These are phyloP conservation scores for Synergus gifuensis DNA, from an alignment of 2,888 invertebrate genomes.

Conservation along the genomic window DNA sequence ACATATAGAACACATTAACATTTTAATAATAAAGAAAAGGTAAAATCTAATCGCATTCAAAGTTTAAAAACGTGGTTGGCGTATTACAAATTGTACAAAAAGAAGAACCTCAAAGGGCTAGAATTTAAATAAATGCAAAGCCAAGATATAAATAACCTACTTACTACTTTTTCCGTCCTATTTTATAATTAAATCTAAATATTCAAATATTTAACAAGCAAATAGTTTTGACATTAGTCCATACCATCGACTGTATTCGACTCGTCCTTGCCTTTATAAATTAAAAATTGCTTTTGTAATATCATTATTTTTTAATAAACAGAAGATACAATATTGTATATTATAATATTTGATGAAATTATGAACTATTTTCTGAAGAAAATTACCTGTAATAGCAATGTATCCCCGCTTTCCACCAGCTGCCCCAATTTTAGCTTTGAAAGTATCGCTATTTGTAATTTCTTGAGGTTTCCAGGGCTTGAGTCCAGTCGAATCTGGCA, in stretches of 20 bases:
- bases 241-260: slow-evolving; percentile 32
- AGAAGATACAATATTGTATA: neutral
- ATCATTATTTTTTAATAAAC: neutral
- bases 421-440: slow-evolving; percentile 90
- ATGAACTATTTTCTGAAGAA: slow-evolving; percentile 15
- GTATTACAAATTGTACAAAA: neutral
- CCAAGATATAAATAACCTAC: neutral
- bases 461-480: slow-evolving; percentile 85
- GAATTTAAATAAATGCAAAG: neutral
- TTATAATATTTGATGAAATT: neutral
- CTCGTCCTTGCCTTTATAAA: slow-evolving; percentile 25
- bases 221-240: neutral
- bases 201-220: neutral
- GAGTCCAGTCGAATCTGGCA: slow-evolving; percentile 81
- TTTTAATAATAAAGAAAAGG: neutral
- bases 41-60: neutral
- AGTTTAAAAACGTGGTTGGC: neutral
- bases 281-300: neutral
- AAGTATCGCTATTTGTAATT: slow-evolving; percentile 81
- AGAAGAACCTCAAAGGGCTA: neutral
- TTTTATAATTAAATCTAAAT: neutral
- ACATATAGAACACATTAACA: neutral
- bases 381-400: slow-evolving; percentile 86
- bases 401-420: slow-evolving; percentile 91
- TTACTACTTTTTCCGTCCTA: neutral